Evolutionary conservation across 1,140 invertebrate species (phyloP).

Genomic region (Theocolax elegans): DNA sequence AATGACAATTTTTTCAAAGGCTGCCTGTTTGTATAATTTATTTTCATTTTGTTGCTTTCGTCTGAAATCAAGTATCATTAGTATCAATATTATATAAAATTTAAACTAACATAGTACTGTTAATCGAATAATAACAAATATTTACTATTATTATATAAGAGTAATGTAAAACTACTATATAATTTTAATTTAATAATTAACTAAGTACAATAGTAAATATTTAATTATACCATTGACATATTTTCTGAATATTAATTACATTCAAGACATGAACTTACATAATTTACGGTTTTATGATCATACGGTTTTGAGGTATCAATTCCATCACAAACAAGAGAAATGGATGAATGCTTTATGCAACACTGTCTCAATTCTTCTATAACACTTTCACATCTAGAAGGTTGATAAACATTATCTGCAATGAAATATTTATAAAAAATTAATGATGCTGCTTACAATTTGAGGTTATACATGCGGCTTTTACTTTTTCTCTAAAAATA

Average conservation of each 20-base stretch:
- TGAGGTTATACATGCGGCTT: constrained; percentile 9
- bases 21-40: background rate
- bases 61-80: constrained; percentile 46
- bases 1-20: constrained; percentile 1
- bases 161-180: too few relatives aligned
- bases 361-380: constrained; percentile 75
- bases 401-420: constrained; percentile 77
- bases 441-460: constrained; percentile 35
- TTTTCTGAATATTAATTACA: too few relatives aligned
- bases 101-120: too few relatives aligned
- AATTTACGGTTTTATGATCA: constrained; percentile 63
- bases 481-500: too few relatives aligned
- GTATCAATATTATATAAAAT: constrained; percentile 2
- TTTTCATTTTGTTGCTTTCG: constrained; percentile 51
- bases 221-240: too few relatives aligned
- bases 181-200: background rate
- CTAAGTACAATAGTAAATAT: background rate
- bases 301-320: constrained; percentile 70
- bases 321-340: constrained; percentile 74
- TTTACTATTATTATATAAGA: background rate
- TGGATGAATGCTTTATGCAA: constrained; percentile 71
- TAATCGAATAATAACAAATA: too few relatives aligned
- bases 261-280: constrained; percentile 52
- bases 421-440: constrained; percentile 46
- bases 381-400: constrained; percentile 70